Base-by-base conservation (phyloP, 2,113 vertebrate genomes). In the Ophthalmolycus amberensis region DNA sequence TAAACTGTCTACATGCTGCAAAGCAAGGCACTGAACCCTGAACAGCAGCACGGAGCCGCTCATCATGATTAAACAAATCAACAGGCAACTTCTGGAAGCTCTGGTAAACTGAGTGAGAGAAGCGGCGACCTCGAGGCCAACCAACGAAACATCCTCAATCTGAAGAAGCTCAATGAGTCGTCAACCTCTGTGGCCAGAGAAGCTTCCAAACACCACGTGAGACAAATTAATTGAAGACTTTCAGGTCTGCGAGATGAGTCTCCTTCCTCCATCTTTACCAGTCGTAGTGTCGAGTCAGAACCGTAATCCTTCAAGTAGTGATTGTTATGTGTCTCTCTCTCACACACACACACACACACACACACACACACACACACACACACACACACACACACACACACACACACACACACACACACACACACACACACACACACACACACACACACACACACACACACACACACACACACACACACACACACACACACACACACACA, bases 1-100 rank as follows among this genome's bases (percentile, higher is more conserved):
- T 56, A 50, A 2, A 10, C 60, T 44, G 15, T 59, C 44, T 20
- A 25, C 16, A 63, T 27, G 29, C 71, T 3, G 8, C 37, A 32
- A 9, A 69, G 54, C 46, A 75, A 79, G 76, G 83, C 66, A 67
- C 75, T 50, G 3, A 71, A 82, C 42, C 46, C 72, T 72, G 62
- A 70, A 20, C 38, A 54, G 73, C 64, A n/a, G 54, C 73, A 29
- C 3, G 12, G 20, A 70, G 40, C 65, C 72, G 75, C 70, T 77
- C 56, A 44, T 7, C 9, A 48, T 16, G 18, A 25, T 27, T 18
- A 22, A 58, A n/a, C 14, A 63, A 27, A 56, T 50, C 32, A 40
- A 59, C 48, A 34, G 44, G 9, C 60, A 50, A 18, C 37, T 11
- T 56, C 20, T 37, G 68, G 73, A 68, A 67, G 67, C 60, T 73